phyloP scores from a whole-genome alignment of 2,113 vertebrate species.

The chimpanzee (Pan troglodytes) region DNA sequence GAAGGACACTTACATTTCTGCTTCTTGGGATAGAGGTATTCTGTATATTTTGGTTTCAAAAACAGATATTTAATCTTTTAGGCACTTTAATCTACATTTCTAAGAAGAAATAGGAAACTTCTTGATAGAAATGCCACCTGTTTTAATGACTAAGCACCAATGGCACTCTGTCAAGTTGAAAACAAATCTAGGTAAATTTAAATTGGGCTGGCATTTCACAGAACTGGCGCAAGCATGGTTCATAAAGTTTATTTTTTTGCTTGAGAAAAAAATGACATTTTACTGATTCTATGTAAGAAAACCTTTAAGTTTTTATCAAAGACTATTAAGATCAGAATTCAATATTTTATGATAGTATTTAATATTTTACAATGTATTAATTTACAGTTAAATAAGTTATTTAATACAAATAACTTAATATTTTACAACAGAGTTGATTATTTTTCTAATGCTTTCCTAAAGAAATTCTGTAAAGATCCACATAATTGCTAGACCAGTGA shows the following conservation, averaged over 20 bases:
- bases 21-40: not conserved
- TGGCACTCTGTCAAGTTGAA: conserved; percentile 43
- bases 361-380: not conserved
- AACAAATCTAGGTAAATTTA: conserved; percentile 55
- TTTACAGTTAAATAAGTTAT: not conserved
- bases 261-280: conserved; percentile 14
- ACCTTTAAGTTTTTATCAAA: conserved; percentile 43
- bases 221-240: not conserved
- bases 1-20: not conserved
- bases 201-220: conserved; percentile 38
- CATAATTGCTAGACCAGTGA: not conserved
- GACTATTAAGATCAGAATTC: not conserved
- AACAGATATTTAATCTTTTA: conserved; percentile 25
- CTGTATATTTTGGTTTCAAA: conserved; percentile 8
- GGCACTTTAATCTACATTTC: conserved; percentile 27
- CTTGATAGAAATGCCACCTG: conserved; percentile 43
- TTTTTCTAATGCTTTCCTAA: not conserved
- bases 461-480: not conserved
- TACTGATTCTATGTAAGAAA: conserved; percentile 28
- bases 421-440: not conserved
- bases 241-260: conserved; percentile 60
- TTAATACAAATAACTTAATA: not conserved
- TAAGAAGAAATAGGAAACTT: conserved; percentile 22
- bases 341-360: conserved; percentile 7
- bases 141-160: not conserved